Percentiles rank a stretch among this genome's conserved stretches.
Conservation (phyloP, 1,140 invertebrate species). For the Neodiprion virginianus region DNA sequence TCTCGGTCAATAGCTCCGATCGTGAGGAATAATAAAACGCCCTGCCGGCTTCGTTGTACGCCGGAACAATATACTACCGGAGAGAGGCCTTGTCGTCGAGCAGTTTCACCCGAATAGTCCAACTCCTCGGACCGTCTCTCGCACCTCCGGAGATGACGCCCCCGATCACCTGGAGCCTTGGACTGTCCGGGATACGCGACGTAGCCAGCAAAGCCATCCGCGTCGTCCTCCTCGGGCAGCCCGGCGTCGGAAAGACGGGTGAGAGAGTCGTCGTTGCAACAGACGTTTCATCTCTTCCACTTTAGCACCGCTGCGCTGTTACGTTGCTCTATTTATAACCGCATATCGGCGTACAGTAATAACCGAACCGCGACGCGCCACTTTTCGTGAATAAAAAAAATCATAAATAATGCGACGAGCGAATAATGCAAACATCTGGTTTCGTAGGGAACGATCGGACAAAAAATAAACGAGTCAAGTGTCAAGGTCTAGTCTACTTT, state of each 20-base stretch:
- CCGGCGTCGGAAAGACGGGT: constrained; percentile 82
- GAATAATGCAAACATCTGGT: too few species aligned
- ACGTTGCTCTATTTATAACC: not conserved
- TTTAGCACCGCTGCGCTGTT: not conserved
- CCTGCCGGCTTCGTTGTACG: constrained; percentile 12
- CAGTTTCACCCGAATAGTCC: constrained; percentile 33
- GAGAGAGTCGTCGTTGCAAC: constrained; percentile 37
- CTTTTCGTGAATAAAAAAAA: not conserved
- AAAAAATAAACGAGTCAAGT: too few species aligned
- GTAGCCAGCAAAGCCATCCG: constrained; percentile 66
- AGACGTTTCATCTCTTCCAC: too few species aligned
- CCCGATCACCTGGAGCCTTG: constrained; percentile 31
- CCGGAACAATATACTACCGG: constrained; percentile 31
- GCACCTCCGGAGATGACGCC: constrained; percentile 32
- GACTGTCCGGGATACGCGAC: constrained; percentile 35
- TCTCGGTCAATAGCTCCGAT: not conserved
- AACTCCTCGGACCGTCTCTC: constrained; percentile 23
- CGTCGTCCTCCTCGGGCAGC: constrained; percentile 78
- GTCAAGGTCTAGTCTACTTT: too few species aligned
- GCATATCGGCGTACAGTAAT: too few species aligned
- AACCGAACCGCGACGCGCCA: too few species aligned
- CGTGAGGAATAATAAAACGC: not conserved
- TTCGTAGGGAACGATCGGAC: too few species aligned
- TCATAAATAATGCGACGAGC: too few species aligned
- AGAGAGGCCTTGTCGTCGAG: constrained; percentile 14